These are phyloP conservation scores for Pipistrellus pygmaeus DNA, from an alignment of 2,797 vertebrate species.

Conservation along the genomic window DNA sequence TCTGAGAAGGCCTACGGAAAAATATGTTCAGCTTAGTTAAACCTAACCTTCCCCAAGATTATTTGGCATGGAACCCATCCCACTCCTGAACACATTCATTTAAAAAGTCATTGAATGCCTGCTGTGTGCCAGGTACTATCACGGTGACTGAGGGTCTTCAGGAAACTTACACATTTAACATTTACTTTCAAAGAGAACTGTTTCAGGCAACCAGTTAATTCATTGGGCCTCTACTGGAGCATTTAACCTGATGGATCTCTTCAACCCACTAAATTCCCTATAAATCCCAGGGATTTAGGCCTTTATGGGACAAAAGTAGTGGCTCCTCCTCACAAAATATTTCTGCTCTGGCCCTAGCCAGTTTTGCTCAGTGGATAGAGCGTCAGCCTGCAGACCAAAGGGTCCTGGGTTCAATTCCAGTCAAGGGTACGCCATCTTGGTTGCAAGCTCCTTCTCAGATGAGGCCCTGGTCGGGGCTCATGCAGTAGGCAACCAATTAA, in stretches of 20 bases:
- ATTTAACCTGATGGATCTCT: background rate
- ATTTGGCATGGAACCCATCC: background rate
- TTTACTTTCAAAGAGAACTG: conserved; percentile 23
- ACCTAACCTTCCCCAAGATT: conserved; percentile 13
- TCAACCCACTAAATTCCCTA: background rate
- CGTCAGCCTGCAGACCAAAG: no score
- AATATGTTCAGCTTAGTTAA: conserved; percentile 18
- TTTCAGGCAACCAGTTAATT: background rate
- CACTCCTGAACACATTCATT: background rate
- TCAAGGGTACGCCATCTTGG: no score
- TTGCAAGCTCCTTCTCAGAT: no score
- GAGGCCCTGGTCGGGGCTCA: no score
- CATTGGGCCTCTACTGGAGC: background rate
- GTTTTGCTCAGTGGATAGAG: no score
- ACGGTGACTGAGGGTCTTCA: background rate
- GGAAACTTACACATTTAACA: background rate
- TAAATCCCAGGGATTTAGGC: background rate
- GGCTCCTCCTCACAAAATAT: background rate
- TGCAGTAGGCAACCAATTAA: no score
- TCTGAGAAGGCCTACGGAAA: background rate
- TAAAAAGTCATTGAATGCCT: background rate
- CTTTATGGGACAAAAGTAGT: background rate
- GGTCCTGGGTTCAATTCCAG: no score
- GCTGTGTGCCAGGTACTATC: background rate
- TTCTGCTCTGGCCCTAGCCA: background rate